Conservation (phyloP, 2,113 vertebrate species). For the Oreochromis niloticus region DNA sequence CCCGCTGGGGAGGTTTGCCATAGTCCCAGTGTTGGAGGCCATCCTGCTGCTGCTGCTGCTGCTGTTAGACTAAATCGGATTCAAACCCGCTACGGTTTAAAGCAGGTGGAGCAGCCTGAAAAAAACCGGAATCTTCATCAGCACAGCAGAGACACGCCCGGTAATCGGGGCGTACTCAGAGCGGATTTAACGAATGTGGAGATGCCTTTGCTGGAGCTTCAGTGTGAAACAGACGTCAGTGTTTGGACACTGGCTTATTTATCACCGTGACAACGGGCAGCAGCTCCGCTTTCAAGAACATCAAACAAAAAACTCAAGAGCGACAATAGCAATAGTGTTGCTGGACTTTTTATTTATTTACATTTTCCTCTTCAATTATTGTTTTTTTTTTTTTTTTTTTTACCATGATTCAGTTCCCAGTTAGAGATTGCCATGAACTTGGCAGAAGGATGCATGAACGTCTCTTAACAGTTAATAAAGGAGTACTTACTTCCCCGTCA, state of each 20-base stretch:
- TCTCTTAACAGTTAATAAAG: background rate
- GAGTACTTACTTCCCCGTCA: background rate
- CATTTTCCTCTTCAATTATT: background rate
- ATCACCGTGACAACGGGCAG: background rate
- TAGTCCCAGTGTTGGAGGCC: constrained; percentile 52
- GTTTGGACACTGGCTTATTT: background rate
- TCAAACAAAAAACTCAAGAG: background rate
- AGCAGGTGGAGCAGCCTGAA: background rate
- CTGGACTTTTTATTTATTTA: background rate
- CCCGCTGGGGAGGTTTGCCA: constrained; percentile 63
- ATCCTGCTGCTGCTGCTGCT: constrained; percentile 21
- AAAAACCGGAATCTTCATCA: constrained; percentile 20
- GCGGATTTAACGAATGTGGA: background rate
- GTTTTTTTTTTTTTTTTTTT: background rate
- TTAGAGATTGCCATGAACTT: background rate
- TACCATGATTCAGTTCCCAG: background rate
- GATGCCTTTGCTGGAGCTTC: background rate
- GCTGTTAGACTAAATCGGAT: background rate
- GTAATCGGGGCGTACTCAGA: background rate
- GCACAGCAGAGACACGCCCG: background rate
- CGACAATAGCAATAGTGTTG: background rate
- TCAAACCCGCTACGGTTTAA: background rate
- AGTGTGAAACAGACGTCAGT: background rate
- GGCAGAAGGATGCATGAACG: accelerated
- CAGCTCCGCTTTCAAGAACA: background rate